These are phyloP conservation scores for Cephus runcator DNA, from an alignment of 2,888 invertebrate species.

Conservation along the genomic window DNA sequence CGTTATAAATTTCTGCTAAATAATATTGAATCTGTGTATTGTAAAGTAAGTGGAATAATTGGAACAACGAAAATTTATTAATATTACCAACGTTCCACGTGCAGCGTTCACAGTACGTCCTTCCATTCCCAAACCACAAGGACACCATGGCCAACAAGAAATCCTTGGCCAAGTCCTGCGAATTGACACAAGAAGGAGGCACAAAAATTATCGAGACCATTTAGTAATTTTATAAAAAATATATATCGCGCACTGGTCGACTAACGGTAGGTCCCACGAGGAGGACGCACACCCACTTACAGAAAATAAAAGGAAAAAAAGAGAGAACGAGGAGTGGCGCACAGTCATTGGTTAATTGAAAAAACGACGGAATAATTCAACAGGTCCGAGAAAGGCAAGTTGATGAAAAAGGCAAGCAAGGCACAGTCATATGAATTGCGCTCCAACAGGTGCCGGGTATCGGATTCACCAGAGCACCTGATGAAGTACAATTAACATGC, in stretches of 20 bases:
- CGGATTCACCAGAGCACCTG: conserved; percentile 95
- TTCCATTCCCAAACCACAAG: background rate
- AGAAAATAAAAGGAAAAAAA: background rate
- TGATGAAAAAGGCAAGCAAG: conserved; percentile 37
- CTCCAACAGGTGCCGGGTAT: conserved; percentile 99
- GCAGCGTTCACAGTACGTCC: background rate
- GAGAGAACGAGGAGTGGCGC: background rate
- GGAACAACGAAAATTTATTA: background rate
- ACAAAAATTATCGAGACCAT: background rate
- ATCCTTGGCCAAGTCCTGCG: background rate
- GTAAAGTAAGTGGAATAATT: background rate
- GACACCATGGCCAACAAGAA: background rate
- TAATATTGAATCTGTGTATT: background rate
- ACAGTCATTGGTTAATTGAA: background rate
- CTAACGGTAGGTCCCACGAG: background rate
- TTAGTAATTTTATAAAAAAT: background rate
- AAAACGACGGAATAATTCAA: background rate
- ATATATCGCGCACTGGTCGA: background rate
- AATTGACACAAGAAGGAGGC: background rate
- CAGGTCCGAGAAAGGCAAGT: background rate
- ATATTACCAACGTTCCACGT: background rate
- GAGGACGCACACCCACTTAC: background rate
- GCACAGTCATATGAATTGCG: conserved; percentile 89
- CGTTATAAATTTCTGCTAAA: background rate
- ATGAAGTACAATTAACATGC: conserved; percentile 99